Evolutionary conservation across 2,888 invertebrate species (phyloP).

Genomic region (Eupithecia tripunctaria): DNA sequence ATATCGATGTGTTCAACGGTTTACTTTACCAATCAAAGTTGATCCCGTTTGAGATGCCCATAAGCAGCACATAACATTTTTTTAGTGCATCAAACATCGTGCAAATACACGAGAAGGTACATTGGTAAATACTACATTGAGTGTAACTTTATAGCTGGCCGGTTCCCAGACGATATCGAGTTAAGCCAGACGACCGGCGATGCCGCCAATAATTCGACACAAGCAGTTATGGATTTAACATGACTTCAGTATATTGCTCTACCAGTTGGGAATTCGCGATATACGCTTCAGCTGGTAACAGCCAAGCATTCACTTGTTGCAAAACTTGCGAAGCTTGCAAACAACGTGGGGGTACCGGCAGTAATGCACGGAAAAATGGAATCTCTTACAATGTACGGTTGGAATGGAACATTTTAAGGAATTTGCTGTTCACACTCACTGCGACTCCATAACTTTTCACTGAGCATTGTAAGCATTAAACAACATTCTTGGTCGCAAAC

Average conservation of each 20-base stretch:
- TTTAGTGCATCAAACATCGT: not conserved
- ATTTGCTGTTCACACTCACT: conserved; percentile 4
- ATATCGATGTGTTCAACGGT: conserved; percentile 20
- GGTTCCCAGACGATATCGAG: conserved; percentile 34
- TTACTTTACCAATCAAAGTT: not conserved
- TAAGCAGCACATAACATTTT: not conserved
- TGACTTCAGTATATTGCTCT: conserved; percentile 26
- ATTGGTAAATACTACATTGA: conserved; percentile 23
- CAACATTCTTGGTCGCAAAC: conserved; percentile 12
- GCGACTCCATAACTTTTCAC: conserved; percentile 7
- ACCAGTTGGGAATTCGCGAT: conserved; percentile 25
- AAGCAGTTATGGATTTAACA: conserved; percentile 35
- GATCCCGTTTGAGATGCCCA: not conserved
- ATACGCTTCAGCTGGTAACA: conserved; percentile 12
- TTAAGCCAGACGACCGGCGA: conserved; percentile 30
- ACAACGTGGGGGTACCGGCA: conserved; percentile 6
- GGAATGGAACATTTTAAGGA: conserved; percentile 9
- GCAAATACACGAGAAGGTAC: not conserved
- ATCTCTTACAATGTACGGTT: conserved; percentile 13
- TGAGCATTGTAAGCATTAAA: conserved; percentile 1
- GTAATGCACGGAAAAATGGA: conserved; percentile 15
- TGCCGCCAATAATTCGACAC: conserved; percentile 37
- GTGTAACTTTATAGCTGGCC: conserved; percentile 27
- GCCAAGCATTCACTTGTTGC: conserved; percentile 21
- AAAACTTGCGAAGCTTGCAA: conserved; percentile 14